Evolutionary conservation across 64 coral and sea anemone genomes (phyloP).

Genomic region (Anthopleura sola): DNA sequence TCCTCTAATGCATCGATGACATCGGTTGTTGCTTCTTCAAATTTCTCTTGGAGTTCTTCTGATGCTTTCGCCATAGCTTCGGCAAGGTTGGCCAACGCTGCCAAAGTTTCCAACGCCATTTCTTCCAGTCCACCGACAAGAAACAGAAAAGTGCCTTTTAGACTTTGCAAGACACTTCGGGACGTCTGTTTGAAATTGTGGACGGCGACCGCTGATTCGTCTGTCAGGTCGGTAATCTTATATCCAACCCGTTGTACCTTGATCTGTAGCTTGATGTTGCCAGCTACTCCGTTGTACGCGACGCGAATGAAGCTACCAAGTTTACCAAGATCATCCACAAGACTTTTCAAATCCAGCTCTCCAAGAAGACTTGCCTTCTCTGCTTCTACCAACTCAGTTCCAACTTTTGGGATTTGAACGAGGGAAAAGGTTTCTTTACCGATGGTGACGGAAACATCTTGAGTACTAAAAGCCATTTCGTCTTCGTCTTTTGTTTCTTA

Average conservation of each 20-base stretch:
- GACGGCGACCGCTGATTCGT: constrained; percentile 65
- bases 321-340: constrained; percentile 57
- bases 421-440: constrained; percentile 42
- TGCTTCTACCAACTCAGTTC: constrained; percentile 9
- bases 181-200: constrained; percentile 57
- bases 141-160: constrained; percentile 45
- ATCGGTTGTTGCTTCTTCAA: constrained; percentile 47
- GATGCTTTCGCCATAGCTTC: constrained; percentile 53
- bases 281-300: constrained; percentile 69
- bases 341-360: constrained; percentile 40
- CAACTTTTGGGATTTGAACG: constrained; percentile 17
- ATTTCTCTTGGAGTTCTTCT: constrained; percentile 48
- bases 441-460: constrained; percentile 12
- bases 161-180: constrained; percentile 22
- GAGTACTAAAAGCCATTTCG: not conserved
- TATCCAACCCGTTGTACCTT: constrained; percentile 64
- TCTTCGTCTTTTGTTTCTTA: too few relatives aligned
- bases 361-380: constrained; percentile 15
- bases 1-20: constrained; percentile 49
- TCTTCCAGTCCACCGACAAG: constrained; percentile 61
- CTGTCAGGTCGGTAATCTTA: constrained; percentile 62
- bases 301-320: constrained; percentile 63
- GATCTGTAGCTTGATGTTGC: constrained; percentile 55
- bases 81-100: constrained; percentile 24
- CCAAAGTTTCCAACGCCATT: constrained; percentile 56